Base-by-base conservation (phyloP, 1,140 invertebrate species). In the Littorina saxatilis region DNA sequence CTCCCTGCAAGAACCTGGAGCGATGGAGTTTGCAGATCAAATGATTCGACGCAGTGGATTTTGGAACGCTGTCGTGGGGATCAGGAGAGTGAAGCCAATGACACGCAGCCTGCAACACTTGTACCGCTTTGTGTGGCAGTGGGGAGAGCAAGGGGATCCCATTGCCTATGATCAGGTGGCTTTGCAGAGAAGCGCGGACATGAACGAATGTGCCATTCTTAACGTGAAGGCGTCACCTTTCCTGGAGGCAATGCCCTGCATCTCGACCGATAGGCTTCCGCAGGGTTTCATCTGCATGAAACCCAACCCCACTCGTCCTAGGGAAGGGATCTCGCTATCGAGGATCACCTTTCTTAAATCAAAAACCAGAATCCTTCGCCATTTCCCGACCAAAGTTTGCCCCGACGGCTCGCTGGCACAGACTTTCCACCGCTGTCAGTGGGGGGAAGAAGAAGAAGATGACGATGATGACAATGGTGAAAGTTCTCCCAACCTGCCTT, bases 51-150 rank as follows among this genome's bases (percentile, higher is more conserved):
- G 40, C 2, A 72, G 68, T 20, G 68, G 68, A 13, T 43, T 40
- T 23, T 37, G n/a, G 37, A 43, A 72, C 17, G 68, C 39, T 11
- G 68, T 72, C 9, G 68, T 72, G 68, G 68, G 68, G 23, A 39
- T 72, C 4, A 40, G 23, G 68, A 72, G 40, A 40, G 37, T 72
- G 68, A 72, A 72, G 23, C 68, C 68, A 5, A 23, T 72, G 0
- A 20, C 68, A 20, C 13, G 23, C 17, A 72, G 1, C 11, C 68
- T 72, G 68, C 35, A n/a, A n/a, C n/a, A n/a, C n/a, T n/a, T n/a
- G n/a, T n/a, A n/a, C n/a, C n/a, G n/a, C n/a, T n/a, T n/a, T 13
- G n/a, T 76, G 27, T 76, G 74, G 74, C 74, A 76, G 50, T 76
- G 74, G 74, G 74, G 74, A 20, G 50, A 58, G 13, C 74, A 52